These are phyloP conservation scores for Leptarthrus brevirostris DNA, from an alignment of 2,888 invertebrate species.

Conservation along the genomic window DNA sequence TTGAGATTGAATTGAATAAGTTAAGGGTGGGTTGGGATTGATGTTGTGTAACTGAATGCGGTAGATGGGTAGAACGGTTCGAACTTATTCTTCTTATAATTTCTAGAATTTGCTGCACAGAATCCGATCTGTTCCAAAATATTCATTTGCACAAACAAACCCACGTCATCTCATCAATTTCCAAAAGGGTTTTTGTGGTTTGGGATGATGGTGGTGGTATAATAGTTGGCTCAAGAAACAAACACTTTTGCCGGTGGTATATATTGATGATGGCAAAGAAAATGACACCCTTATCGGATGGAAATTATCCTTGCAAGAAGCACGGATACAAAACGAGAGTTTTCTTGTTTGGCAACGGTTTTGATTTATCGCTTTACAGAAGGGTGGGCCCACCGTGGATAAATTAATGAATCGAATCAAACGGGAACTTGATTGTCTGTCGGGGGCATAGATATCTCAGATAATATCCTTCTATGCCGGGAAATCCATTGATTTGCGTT, in stretches of 20 bases:
- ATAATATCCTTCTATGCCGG: background rate
- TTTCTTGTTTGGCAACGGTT: slow-evolving; percentile 48
- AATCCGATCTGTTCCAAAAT: background rate
- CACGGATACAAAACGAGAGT: background rate
- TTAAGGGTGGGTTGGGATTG: no score
- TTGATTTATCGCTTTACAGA: slow-evolving; percentile 53
- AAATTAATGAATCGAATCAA: slow-evolving; percentile 53
- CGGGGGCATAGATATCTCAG: background rate
- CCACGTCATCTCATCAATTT: slow-evolving; percentile 22
- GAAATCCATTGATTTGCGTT: slow-evolving; percentile 33
- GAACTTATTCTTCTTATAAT: slow-evolving; percentile 15
- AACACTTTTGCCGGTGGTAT: background rate
- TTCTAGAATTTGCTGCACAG: background rate
- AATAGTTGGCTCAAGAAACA: background rate
- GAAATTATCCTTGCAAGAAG: slow-evolving; percentile 3
- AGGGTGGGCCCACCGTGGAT: slow-evolving; percentile 32
- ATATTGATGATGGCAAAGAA: slow-evolving; percentile 36
- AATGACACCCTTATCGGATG: slow-evolving; percentile 47
- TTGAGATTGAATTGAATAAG: background rate
- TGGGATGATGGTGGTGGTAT: background rate
- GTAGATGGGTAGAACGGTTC: background rate
- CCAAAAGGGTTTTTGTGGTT: background rate
- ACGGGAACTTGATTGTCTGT: background rate
- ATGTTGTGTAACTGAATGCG: no score
- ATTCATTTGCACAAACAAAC: background rate